Evolutionary conservation across 2,113 vertebrate genomes (phyloP), one percentile per base, ranked within the genome.

Genomic region (Hiodon alosoides): DNA sequence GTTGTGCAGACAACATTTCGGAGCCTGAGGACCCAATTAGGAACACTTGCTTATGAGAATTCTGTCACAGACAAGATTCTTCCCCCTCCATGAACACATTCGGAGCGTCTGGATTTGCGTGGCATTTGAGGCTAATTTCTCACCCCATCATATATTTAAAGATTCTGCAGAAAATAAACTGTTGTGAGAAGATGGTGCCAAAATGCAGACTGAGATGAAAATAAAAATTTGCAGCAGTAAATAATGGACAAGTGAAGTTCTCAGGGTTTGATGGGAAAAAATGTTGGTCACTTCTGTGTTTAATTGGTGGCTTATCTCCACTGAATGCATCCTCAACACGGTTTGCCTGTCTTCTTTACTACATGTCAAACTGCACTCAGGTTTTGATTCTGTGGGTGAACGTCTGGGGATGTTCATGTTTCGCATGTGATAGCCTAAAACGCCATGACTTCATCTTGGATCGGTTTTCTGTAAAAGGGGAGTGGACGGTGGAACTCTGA

Each of bases 111-210:
- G 79, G 69, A 70, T 55, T 68, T 71, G 69, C 17, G 64, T 58
- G 71, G 76, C 69, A 78, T 81, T 82, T 83, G 81, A 76, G 84
- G 80, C 79, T 83, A 79, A 89, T 89, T 89, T 88, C 85, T 87
- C 85, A 87, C 83, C 83, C 84, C 83, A 79, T 88, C 88, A 86
- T 84, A 86, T 85, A 79, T 84, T 84, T 81, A 78, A 75, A 78
- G 69, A 78, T 76, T 64, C 78, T 75, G 78, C 75, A 73, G 59
- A 59, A 78, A 67, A 76, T 74, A 78, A 80, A 85, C 83, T 85
- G 85, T 72, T 76, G 46, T 85, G 70, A 75, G 79, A 80, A 76
- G 58, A 31, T 16, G 46, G 69, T 48, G 52, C 58, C 57, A 62
- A 4, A 48, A 53, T 10, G 8, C 52, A 61, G 67, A 17, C 58